These are phyloP conservation scores for Lepeophtheirus salmonis DNA, from an alignment of 1,140 invertebrate genomes.

Conservation along the genomic window DNA sequence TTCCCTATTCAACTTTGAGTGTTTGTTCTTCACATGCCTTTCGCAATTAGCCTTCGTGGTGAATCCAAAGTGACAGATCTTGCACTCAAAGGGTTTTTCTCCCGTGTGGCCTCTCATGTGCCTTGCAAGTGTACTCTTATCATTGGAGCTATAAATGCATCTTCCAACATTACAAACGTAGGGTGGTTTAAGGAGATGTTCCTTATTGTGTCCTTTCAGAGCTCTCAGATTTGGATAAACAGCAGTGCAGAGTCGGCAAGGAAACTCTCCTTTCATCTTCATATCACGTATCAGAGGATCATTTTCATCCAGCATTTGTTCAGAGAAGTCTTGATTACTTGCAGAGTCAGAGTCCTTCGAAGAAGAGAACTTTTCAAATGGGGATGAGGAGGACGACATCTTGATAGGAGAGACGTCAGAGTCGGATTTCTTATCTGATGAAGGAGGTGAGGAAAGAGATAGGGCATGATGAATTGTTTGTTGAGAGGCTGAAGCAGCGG, in stretches of 20 bases:
- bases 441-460: neutral
- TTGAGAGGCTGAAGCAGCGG: neutral
- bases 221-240: slow-evolving; percentile 68
- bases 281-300: slow-evolving; percentile 45
- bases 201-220: slow-evolving; percentile 60
- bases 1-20: slow-evolving; percentile 58
- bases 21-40: slow-evolving; percentile 48
- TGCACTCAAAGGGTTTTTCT: slow-evolving; percentile 79
- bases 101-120: slow-evolving; percentile 85
- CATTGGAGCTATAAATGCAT: slow-evolving; percentile 65
- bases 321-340: slow-evolving; percentile 15
- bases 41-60: slow-evolving; percentile 78
- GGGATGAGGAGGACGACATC: neutral
- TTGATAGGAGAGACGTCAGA: neutral
- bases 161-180: slow-evolving; percentile 64
- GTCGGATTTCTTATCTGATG: neutral
- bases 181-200: slow-evolving; percentile 34
- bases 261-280: slow-evolving; percentile 67
- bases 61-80: slow-evolving; percentile 80
- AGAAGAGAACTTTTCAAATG: slow-evolving; percentile 16
- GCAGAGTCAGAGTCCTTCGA: slow-evolving; percentile 14
- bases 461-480: no score
- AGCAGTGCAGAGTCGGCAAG: slow-evolving; percentile 59
- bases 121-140: slow-evolving; percentile 68
- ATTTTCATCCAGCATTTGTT: slow-evolving; percentile 36